Conservation (phyloP, 1,140 invertebrate species). For the Apis mellifera region Amel_HAv3.1 CM009944.2:7291501-7292000, state of each 20-base stretch:
- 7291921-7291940: conserved; percentile 23
- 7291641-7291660: too few species aligned
- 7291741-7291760: too few species aligned
- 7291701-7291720: too few species aligned
- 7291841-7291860: conserved; percentile 18
- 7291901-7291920: conserved; percentile 2
- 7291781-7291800: neutral
- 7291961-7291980: neutral
- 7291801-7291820: conserved; percentile 52
- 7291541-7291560: neutral
- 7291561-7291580: too few species aligned
- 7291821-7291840: neutral
- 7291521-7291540: conserved; percentile 4
- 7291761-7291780: conserved; percentile 7
- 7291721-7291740: too few species aligned
- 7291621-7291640: neutral
- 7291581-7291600: neutral
- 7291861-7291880: conserved; percentile 18
- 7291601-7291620: neutral
- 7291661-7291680: too few species aligned
- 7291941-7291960: conserved; percentile 16
- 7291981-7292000: neutral
- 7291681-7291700: too few species aligned
- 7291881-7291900: conserved; percentile 55
- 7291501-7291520: conserved; percentile 24